Evolutionary conservation across 2,888 invertebrate genomes (phyloP).

Genomic region (Dryobotodes eremita): DNA sequence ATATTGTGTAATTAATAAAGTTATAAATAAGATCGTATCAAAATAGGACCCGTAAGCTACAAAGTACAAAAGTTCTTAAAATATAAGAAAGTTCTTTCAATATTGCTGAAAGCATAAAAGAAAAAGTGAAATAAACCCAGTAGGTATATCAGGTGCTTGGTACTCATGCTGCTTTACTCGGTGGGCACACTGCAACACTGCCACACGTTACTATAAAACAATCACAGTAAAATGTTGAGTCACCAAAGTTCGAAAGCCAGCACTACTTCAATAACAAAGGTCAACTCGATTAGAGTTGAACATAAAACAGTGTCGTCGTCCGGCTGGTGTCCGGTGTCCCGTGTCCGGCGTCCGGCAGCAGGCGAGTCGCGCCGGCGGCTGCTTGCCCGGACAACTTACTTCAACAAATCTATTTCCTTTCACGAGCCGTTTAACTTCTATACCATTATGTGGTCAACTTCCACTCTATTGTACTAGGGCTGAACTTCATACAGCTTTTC

Average conservation of each 20-base stretch:
- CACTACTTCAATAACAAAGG: conserved; percentile 27
- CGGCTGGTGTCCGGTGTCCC: conserved; percentile 8
- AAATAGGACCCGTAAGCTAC: not conserved
- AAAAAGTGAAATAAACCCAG: not conserved
- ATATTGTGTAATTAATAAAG: not conserved
- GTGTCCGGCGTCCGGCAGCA: conserved; percentile 38
- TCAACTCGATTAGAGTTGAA: conserved; percentile 26
- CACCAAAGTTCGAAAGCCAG: not conserved
- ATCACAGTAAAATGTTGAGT: not conserved
- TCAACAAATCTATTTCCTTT: conserved; percentile 46
- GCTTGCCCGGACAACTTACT: conserved; percentile 24
- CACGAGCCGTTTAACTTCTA: conserved; percentile 25
- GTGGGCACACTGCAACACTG: not conserved
- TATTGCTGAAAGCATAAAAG: not conserved
- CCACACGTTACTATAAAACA: not conserved
- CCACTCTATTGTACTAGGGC: not conserved
- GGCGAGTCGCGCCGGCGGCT: conserved; percentile 22
- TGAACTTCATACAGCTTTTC: conserved; percentile 1
- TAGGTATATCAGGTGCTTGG: no score
- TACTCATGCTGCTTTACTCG: not conserved
- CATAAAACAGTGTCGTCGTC: conserved; percentile 35
- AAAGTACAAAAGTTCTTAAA: not conserved
- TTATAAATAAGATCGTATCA: not conserved
- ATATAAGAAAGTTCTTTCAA: not conserved
- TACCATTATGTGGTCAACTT: conserved; percentile 10